These are phyloP conservation scores for Mylabris phalerata DNA, from an alignment of 1,140 invertebrate species.

Conservation along the genomic window DNA sequence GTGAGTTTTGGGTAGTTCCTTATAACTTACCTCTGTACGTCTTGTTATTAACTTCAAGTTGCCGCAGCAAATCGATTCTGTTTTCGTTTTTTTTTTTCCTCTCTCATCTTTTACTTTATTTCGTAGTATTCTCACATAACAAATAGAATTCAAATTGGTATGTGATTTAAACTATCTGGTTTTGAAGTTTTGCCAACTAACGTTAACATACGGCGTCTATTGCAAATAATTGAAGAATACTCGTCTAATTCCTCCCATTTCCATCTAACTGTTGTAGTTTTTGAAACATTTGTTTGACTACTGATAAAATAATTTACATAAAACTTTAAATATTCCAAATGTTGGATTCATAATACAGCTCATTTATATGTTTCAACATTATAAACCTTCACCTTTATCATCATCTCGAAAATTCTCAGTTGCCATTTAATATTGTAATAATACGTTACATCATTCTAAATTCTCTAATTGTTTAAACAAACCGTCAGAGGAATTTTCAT, in stretches of 20 bases:
- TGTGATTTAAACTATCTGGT: no score
- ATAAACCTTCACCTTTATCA: constrained; percentile 6
- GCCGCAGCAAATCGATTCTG: no score
- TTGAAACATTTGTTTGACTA: no score
- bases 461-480: constrained; percentile 8
- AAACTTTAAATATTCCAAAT: constrained; percentile 10
- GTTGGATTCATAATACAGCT: constrained; percentile 7
- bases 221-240: neutral
- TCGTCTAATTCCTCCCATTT: constrained; percentile 11
- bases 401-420: constrained; percentile 11
- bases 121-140: no score
- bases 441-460: constrained; percentile 11
- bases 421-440: constrained; percentile 10
- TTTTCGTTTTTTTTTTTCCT: no score
- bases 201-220: no score
- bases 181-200: no score
- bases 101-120: no score
- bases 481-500: constrained; percentile 5
- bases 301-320: constrained; percentile 12
- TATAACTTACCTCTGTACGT: constrained; percentile 3
- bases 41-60: constrained; percentile 1
- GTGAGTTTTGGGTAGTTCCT: constrained; percentile 10
- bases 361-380: constrained; percentile 12
- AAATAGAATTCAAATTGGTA: no score
- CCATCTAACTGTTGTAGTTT: constrained; percentile 3